Percentiles rank a stretch among this genome's conserved stretches.
These are phyloP conservation scores for Pachydiplax longipennis DNA, from an alignment of 2,888 invertebrate species.

Conservation along the genomic window DNA sequence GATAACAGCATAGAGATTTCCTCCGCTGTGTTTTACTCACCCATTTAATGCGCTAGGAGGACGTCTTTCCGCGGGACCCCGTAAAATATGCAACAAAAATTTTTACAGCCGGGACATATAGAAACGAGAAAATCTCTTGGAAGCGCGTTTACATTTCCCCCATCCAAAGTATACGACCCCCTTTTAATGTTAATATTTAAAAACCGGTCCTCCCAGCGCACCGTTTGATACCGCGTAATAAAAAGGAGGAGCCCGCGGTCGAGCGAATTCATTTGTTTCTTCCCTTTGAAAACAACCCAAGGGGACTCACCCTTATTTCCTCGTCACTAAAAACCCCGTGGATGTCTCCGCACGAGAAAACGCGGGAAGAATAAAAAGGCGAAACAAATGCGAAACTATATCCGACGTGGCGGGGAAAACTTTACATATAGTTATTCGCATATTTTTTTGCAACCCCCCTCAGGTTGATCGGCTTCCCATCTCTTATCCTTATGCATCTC, in stretches of 20 bases:
- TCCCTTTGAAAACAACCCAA: not conserved
- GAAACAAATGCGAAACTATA: not conserved
- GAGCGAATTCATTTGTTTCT: not conserved
- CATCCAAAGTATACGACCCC: not conserved
- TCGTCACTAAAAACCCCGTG: too few species aligned
- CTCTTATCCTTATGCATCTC: not conserved
- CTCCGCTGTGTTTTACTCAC: too few species aligned
- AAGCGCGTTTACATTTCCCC: not conserved
- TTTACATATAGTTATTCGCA: not conserved
- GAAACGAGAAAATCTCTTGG: not conserved
- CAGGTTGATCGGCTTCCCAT: not conserved
- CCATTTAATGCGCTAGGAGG: too few species aligned
- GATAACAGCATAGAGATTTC: too few species aligned
- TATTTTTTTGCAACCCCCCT: not conserved
- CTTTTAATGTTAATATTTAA: not conserved
- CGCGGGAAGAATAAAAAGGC: not conserved
- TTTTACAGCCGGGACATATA: not conserved
- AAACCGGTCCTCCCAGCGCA: not conserved
- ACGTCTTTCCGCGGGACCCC: too few species aligned
- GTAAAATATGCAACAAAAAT: not conserved
- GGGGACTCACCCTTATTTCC: not conserved
- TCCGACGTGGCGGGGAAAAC: not conserved
- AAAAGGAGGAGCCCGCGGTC: not conserved
- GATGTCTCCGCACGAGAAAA: too few species aligned
- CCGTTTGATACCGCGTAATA: not conserved